These are phyloP conservation scores for Onychomys arenicola DNA, from an alignment of 2,797 vertebrate species.

Conservation along the genomic window DNA sequence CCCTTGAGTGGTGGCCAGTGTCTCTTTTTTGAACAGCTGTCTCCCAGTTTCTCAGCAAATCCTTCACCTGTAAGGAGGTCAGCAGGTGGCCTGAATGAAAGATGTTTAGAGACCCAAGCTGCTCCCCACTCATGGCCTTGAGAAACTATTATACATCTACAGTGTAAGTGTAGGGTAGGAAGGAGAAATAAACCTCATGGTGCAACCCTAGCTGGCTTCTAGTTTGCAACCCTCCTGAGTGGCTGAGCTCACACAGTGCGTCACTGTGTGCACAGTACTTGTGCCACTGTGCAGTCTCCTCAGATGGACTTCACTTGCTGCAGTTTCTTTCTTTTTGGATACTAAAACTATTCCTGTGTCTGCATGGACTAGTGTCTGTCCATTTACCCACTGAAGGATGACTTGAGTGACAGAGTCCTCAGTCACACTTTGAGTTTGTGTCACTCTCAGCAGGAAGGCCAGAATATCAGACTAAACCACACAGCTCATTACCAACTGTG, in stretches of 20 bases:
- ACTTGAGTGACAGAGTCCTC: neutral
- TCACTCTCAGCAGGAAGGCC: neutral
- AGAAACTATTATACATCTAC: neutral
- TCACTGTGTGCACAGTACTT: neutral
- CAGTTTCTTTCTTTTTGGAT: neutral
- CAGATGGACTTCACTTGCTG: neutral
- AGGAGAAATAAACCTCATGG: neutral
- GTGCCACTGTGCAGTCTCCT: neutral
- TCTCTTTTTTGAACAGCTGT: no score
- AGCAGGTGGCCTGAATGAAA: neutral
- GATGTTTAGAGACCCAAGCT: neutral
- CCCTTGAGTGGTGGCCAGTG: neutral
- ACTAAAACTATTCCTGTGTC: no score
- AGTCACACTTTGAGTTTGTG: neutral
- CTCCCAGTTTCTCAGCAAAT: no score
- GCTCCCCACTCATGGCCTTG: neutral
- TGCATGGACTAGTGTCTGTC: neutral
- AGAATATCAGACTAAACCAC: neutral
- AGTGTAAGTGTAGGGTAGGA: neutral
- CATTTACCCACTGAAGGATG: neutral
- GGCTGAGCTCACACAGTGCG: neutral
- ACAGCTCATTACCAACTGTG: neutral
- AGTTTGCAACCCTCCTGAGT: neutral
- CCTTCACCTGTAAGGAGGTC: neutral
- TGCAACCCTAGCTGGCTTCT: neutral